Evolutionary conservation across 2,113 vertebrate genomes (phyloP).

Genomic region (Lipophrys pholis): DNA sequence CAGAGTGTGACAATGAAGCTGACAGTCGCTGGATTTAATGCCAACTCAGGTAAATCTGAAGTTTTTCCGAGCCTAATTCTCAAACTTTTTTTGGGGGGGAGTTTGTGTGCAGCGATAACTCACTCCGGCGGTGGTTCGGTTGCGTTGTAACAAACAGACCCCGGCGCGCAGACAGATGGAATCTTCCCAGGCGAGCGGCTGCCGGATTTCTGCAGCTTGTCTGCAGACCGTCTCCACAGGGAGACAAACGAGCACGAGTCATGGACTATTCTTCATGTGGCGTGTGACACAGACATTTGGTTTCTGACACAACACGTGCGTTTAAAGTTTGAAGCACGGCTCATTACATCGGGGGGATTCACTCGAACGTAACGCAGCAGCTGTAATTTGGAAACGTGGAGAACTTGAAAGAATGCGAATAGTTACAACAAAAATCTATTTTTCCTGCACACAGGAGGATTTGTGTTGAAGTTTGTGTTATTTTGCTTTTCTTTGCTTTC

Average conservation of each 20-base stretch:
- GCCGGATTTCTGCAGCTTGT: conserved; percentile 62
- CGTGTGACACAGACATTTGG: conserved; percentile 18
- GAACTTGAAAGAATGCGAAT: too few relatives aligned
- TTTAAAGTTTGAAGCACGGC: conserved; percentile 32
- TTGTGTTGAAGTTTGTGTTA: too few relatives aligned
- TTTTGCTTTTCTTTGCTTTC: too few relatives aligned
- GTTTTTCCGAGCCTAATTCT: conserved; percentile 24
- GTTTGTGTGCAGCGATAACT: conserved; percentile 34
- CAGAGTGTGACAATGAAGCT: conserved; percentile 17
- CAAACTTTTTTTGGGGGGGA: not conserved
- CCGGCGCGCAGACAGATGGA: conserved; percentile 68
- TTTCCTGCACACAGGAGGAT: too few relatives aligned
- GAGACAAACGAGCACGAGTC: conserved; percentile 71
- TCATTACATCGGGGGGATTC: not conserved
- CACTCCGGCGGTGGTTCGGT: conserved; percentile 24
- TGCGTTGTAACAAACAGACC: conserved; percentile 57
- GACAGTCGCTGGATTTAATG: conserved; percentile 34
- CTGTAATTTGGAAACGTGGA: not conserved
- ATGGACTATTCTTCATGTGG: conserved; percentile 40
- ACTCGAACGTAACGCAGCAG: too few relatives aligned
- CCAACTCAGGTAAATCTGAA: conserved; percentile 12
- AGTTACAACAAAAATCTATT: too few relatives aligned
- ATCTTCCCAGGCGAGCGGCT: conserved; percentile 57
- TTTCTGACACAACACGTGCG: not conserved
- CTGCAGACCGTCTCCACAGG: conserved; percentile 62